Evolutionary conservation across 2,888 invertebrate species (phyloP).

Genomic region (Dasypogon diadema): DNA sequence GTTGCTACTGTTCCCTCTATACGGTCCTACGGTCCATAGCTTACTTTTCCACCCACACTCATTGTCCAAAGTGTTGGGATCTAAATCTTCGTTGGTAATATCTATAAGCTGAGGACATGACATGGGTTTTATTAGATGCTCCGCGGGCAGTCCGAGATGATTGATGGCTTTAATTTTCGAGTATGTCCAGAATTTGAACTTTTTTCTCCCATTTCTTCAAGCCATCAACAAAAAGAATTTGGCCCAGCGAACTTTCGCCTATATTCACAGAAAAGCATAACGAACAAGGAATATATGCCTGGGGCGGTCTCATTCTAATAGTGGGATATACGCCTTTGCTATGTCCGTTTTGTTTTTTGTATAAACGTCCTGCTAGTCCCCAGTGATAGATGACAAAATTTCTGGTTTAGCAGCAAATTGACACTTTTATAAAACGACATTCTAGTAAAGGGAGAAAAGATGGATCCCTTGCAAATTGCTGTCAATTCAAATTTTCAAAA

Average conservation of each 20-base stretch:
- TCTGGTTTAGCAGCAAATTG: constrained; percentile 36
- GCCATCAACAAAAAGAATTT: constrained; percentile 21
- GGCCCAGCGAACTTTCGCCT: not conserved
- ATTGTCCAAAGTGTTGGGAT: constrained; percentile 31
- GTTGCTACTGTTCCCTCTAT: too few relatives aligned
- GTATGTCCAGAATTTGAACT: constrained; percentile 41
- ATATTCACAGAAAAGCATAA: not conserved
- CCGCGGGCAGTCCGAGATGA: constrained; percentile 42
- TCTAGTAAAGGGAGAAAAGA: constrained; percentile 11
- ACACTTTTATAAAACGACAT: constrained; percentile 32
- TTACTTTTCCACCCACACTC: constrained; percentile 1
- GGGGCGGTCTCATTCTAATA: not conserved
- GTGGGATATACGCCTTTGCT: constrained; percentile 12
- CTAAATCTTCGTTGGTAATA: constrained; percentile 35
- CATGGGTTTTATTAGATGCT: constrained; percentile 49
- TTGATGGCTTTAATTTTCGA: constrained; percentile 50
- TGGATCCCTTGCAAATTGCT: constrained; percentile 35
- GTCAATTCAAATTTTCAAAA: constrained; percentile 33
- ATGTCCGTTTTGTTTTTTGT: constrained; percentile 1
- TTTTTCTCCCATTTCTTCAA: constrained; percentile 33
- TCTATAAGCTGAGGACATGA: constrained; percentile 46
- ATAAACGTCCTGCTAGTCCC: not conserved
- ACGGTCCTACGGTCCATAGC: not conserved
- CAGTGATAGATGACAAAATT: constrained; percentile 41
- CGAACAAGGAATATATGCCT: not conserved